Percentiles rank a stretch among this genome's conserved stretches.
Evolutionary conservation across 2,797 vertebrate species (phyloP).

Genomic region (Streptopelia turtur): DNA sequence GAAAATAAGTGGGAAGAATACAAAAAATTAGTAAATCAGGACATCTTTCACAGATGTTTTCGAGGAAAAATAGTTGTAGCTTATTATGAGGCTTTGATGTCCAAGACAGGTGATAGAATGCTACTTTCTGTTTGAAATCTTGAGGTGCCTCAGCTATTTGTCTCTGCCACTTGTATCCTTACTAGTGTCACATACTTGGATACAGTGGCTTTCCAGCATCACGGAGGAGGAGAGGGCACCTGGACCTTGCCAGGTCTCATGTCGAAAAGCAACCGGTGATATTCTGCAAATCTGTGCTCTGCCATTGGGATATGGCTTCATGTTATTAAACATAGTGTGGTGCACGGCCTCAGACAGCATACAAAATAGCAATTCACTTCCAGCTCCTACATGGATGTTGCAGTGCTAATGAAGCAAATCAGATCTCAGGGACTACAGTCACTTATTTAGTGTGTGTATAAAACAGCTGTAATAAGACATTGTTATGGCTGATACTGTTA

Average conservation of each 20-base stretch:
- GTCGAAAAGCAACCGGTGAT: neutral
- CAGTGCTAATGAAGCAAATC: neutral
- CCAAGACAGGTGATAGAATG: neutral
- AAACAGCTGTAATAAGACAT: neutral
- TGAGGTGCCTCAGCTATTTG: neutral
- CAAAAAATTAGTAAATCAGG: neutral
- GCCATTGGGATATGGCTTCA: neutral
- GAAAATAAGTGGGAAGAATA: neutral
- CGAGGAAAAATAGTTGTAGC: neutral
- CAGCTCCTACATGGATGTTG: neutral
- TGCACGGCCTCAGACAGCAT: rapidly evolving
- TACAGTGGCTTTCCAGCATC: neutral
- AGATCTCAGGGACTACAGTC: neutral
- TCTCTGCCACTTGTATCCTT: neutral
- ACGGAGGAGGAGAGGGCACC: neutral
- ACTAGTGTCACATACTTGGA: neutral
- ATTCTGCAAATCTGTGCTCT: neutral
- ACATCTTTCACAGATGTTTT: neutral
- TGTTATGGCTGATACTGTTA: neutral
- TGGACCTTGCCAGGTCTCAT: neutral
- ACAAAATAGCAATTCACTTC: neutral
- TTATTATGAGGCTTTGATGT: neutral
- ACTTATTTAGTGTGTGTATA: neutral
- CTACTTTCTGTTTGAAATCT: neutral
- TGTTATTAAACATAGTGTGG: neutral